Base-by-base conservation (phyloP, 1,140 invertebrate species). In the Macrobrachium rosenbergii region DNA sequence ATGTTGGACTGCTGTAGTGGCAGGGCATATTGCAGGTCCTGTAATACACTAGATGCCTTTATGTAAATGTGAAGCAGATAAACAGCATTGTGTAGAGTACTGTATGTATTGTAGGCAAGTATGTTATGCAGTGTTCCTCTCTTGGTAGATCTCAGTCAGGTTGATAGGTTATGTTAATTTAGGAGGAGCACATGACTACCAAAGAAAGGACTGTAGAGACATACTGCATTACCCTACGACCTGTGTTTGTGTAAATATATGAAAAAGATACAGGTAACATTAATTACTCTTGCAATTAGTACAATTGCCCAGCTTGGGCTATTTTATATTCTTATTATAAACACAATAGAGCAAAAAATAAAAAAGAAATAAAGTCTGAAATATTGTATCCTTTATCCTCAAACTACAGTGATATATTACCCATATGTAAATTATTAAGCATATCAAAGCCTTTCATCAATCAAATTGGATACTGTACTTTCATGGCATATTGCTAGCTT, bases 241-340 rank as follows among this genome's bases (percentile, higher is more conserved):
- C 79, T 81, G 79, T 81, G 60, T 81, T 81, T 81, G 79, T 81
- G 79, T 81, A 81, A 60, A 81, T 81, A 81, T 80, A 60, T 81
- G 79, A 81, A 64, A 63, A 81, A 43, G 79, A 81, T 81, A 63
- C 79, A 81, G 79, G 79, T 81, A 81, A 86, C 78, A 79, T 86
- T 86, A 86, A 79, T 79, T 86, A 86, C 83, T 86, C 83, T 86
- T 86, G 83, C 83, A 86, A 86, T 77, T 86, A 86, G 83, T 86
- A 86, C 83, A 86, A 86, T 52, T 80, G 83, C 83, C 83, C 83
- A 72, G n/a, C 63, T 72, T 37, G 83, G 83, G 83, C 83, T 86
- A 86, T 86, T 86, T 86, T 86, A 86, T 86, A 86, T 86, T 86
- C 83, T 86, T 86, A 86, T 72, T 69, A 85, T 85, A 85, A 85